Conservation (phyloP, 2,888 invertebrate species). For the Stramonita haemastoma region DNA sequence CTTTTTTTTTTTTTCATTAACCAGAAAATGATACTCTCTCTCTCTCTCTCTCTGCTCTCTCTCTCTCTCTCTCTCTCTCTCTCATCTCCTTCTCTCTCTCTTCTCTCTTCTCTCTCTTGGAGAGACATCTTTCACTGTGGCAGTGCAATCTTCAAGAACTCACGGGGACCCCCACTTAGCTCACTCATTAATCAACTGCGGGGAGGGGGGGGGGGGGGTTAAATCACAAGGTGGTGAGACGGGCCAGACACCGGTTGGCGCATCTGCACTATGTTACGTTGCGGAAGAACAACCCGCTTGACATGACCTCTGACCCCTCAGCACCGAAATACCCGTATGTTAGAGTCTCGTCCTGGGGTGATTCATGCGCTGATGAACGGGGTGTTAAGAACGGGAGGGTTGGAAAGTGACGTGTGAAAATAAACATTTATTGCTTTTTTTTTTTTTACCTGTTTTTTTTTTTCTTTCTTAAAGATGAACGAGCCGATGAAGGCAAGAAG, state of each 20-base stretch:
- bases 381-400: not conserved
- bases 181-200: constrained; percentile 31
- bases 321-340: constrained; percentile 33
- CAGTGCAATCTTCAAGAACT: not conserved
- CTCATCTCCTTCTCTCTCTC: not conserved
- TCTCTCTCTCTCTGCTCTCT: not conserved
- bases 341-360: not conserved
- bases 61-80: constrained; percentile 3
- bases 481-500: not conserved
- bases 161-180: not conserved
- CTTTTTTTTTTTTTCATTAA: not conserved
- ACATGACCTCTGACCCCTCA: constrained; percentile 27
- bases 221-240: constrained; percentile 25
- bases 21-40: not conserved
- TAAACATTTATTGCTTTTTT: not conserved
- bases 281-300: constrained; percentile 31
- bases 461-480: not conserved
- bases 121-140: not conserved
- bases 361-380: constrained; percentile 5
- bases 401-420: not conserved
- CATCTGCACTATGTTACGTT: constrained; percentile 39
- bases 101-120: not conserved
- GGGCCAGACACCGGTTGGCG: not conserved
- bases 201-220: no score
- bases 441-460: not conserved